phyloP scores from a whole-genome alignment of 2,113 vertebrate species.

The Gadus macrocephalus region DNA sequence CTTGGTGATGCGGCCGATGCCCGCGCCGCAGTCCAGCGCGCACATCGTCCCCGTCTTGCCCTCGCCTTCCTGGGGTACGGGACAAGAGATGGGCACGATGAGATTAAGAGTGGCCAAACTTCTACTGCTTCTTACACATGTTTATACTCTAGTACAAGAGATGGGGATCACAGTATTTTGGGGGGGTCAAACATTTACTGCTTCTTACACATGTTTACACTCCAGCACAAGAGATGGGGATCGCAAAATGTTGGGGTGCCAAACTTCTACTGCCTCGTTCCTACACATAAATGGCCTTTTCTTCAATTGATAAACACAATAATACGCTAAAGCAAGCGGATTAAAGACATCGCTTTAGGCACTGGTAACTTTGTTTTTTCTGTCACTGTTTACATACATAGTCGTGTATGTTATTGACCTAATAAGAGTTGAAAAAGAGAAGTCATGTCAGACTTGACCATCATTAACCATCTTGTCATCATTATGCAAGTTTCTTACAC shows the following conservation, averaged over 20 bases:
- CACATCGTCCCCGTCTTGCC: conserved; percentile 75
- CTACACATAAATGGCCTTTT: too few relatives aligned
- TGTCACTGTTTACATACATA: too few relatives aligned
- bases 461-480: background rate
- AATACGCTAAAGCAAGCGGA: too few relatives aligned
- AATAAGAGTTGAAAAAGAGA: too few relatives aligned
- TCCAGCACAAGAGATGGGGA: background rate
- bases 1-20: conserved; percentile 94
- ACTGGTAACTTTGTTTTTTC: too few relatives aligned
- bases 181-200: too few relatives aligned
- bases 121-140: too few relatives aligned
- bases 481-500: conserved; percentile 71
- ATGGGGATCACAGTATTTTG: background rate
- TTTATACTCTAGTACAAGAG: background rate
- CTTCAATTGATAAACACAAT: too few relatives aligned
- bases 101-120: background rate
- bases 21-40: conserved; percentile 92
- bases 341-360: too few relatives aligned
- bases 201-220: too few relatives aligned
- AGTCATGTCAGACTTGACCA: background rate
- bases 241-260: background rate
- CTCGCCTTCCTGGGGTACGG: conserved; percentile 75
- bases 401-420: too few relatives aligned
- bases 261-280: too few relatives aligned
- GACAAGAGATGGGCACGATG: background rate